Percentiles rank a stretch among this genome's conserved stretches.
Conservation (phyloP, 1,140 invertebrate genomes). For the Lordiphosa stackelbergi region DNA sequence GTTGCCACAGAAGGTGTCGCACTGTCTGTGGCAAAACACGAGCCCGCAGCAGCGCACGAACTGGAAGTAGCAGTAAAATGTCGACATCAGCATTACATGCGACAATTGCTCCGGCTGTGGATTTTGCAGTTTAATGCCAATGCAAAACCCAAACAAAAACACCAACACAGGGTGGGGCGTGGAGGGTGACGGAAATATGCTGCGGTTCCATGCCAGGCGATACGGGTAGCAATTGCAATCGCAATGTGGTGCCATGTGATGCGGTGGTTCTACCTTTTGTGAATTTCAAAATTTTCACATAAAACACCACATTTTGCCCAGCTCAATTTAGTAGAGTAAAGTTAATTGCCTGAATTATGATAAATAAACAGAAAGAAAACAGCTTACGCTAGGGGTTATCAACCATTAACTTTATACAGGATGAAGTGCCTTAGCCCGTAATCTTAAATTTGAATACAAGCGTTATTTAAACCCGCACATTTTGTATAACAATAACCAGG, state of each 20-base stretch:
- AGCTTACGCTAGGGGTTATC: no score
- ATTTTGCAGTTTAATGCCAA: conserved; percentile 69
- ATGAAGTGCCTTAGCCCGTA: no score
- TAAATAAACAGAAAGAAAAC: no score
- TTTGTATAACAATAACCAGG: conserved; percentile 31
- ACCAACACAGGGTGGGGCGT: neutral
- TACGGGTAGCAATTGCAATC: no score
- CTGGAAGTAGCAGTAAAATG: conserved; percentile 53
- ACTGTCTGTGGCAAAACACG: conserved; percentile 51
- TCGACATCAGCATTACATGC: conserved; percentile 71
- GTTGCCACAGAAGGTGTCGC: conserved; percentile 71
- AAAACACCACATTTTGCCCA: neutral
- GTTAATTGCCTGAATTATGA: no score
- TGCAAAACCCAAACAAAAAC: conserved; percentile 27
- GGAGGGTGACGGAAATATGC: conserved; percentile 43
- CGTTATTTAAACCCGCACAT: conserved; percentile 2
- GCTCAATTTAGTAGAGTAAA: neutral
- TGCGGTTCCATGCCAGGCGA: conserved; percentile 21
- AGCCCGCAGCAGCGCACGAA: conserved; percentile 44
- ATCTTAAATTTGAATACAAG: no score
- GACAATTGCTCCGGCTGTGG: conserved; percentile 66
- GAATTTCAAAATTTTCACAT: neutral
- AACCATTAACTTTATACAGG: conserved; percentile 8
- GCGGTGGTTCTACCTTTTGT: conserved; percentile 36
- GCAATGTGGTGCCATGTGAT: conserved; percentile 29